A percentile compares a stretch with the other conserved stretches of the same genome.
These are phyloP conservation scores for Strix uralensis DNA, from an alignment of 2,113 vertebrate species.

Conservation along the genomic window DNA sequence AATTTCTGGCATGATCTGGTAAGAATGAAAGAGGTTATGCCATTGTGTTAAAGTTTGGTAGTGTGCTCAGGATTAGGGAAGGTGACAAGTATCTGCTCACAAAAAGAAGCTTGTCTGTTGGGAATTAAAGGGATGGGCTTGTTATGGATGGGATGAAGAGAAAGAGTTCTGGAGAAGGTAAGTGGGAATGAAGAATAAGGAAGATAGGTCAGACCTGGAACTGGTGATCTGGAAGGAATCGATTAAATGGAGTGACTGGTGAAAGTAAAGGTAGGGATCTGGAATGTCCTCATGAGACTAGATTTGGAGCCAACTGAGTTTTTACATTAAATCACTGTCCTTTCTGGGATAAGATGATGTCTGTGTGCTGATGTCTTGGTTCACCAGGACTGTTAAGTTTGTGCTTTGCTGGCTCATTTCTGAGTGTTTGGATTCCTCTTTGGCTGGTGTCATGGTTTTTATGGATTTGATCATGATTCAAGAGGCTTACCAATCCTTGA, in stretches of 20 bases:
- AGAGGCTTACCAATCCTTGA: background rate
- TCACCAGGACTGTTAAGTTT: background rate
- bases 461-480: background rate
- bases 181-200: background rate
- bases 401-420: background rate
- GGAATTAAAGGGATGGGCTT: background rate
- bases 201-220: background rate
- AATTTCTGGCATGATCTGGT: background rate
- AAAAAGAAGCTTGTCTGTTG: background rate
- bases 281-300: background rate
- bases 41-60: background rate
- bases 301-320: background rate
- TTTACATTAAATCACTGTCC: background rate
- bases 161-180: background rate
- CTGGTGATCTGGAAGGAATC: background rate
- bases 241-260: background rate
- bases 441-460: background rate
- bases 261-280: background rate
- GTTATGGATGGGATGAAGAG: background rate
- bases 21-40: background rate
- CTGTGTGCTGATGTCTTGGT: background rate
- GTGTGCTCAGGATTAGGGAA: background rate
- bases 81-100: background rate
- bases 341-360: background rate
- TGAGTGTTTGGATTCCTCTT: background rate